Conservation (phyloP, 2,113 vertebrate species). For the Pao palembangensis region DNA sequence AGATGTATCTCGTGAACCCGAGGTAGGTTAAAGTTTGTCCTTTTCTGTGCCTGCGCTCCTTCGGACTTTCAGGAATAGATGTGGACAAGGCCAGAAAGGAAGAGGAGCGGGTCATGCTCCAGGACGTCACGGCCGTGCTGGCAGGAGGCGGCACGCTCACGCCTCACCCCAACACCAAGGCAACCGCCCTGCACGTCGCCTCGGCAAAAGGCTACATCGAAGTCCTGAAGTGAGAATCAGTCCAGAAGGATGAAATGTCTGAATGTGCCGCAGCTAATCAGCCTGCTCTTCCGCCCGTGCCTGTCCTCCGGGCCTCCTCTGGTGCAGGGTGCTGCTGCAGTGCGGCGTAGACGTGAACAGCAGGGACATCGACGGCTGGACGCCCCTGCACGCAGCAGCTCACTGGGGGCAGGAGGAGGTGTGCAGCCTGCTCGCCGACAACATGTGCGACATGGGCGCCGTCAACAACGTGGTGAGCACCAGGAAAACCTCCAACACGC, state of each 20-base stretch:
- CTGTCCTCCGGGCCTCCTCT: not conserved
- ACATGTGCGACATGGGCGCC: slow-evolving; percentile 77
- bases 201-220: slow-evolving; percentile 81
- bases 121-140: slow-evolving; percentile 70
- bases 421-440: slow-evolving; percentile 71
- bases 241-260: slow-evolving; percentile 7
- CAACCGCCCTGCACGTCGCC: slow-evolving; percentile 77
- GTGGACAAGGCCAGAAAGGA: slow-evolving; percentile 75
- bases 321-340: slow-evolving; percentile 73
- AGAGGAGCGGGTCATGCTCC: slow-evolving; percentile 78
- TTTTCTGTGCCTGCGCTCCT: not conserved
- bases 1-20: not conserved
- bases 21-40: not conserved
- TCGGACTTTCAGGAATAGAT: slow-evolving; percentile 65
- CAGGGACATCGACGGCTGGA: slow-evolving; percentile 76
- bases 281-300: not conserved
- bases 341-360: slow-evolving; percentile 70
- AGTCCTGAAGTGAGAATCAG: slow-evolving; percentile 76
- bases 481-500: not conserved
- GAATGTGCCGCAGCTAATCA: not conserved
- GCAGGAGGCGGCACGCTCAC: slow-evolving; percentile 63
- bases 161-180: slow-evolving; percentile 77
- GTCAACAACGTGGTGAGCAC: slow-evolving; percentile 77
- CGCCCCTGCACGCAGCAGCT: slow-evolving; percentile 74
- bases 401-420: slow-evolving; percentile 82